Evolutionary conservation across 2,888 invertebrate species (phyloP), one percentile per base, ranked within the genome.

Genomic region (Axea sp.): DNA sequence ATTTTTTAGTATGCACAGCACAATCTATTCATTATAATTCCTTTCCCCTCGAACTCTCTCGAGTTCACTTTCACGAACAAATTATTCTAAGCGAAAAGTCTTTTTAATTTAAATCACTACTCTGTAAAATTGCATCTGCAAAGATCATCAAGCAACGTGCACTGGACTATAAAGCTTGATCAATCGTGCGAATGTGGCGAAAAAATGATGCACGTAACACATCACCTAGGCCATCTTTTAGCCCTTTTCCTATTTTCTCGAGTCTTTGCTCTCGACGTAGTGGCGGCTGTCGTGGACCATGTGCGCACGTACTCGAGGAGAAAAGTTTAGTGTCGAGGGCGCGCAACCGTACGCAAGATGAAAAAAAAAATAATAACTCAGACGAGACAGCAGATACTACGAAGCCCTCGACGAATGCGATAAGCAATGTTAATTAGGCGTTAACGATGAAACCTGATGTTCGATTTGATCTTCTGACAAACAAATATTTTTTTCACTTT

Each of bases 361-460:
- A 7, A 30, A 30, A 15, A 11, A 43, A 51, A 47, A 67, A n/a
- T n/a, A n/a, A n/a, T n/a, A 57, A 55, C 8, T 39, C 51, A 26
- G 49, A 43, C 35, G 39, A 57, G 39, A 57, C 59, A 17, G 11
- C 26, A 15, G 35, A 8, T 8, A 12, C 24, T 12, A 9, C 51
- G 55, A 68, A 68, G 35, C 59, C 51, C 59, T 59, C 43, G 39
- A 28, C 68, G 26, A 37, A 28, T 37, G 15, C 51, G 43, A 53
- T 60, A 69, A 69, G 60, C 51, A 60, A 53, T 60, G 68, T 60
- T 69, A 69, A 69, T 69, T 69, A 68, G 57, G 57, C 65, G 55
- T 55, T 55, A 47, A 67, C 28, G 35, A 37, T 19, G 28, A 39
- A 39, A 17, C 26, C 33, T 11, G 43, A 12, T 17, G 7, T 14